phyloP scores from a whole-genome alignment of 2,113 vertebrate species.

The Sinocyclocheilus anshuiensis region DNA sequence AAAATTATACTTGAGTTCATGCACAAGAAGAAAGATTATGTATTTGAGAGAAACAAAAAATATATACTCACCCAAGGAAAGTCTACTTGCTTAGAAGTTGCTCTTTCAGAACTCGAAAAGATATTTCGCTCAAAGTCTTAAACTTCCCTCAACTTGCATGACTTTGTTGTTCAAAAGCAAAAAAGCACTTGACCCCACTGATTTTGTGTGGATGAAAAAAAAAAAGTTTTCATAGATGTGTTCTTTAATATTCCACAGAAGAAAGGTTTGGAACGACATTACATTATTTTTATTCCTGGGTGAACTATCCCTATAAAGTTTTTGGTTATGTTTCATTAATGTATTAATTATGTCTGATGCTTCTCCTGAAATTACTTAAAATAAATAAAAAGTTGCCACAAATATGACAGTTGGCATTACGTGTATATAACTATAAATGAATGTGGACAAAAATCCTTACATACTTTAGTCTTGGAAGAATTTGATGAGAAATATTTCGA shows the following conservation, averaged over 20 bases:
- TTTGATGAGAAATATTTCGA: neutral
- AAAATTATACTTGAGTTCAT: neutral
- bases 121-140: neutral
- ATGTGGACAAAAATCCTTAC: neutral
- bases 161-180: neutral
- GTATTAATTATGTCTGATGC: neutral
- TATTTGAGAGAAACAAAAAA: neutral
- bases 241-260: neutral
- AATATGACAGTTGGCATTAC: neutral
- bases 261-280: neutral
- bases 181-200: neutral
- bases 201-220: neutral
- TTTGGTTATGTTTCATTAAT: neutral
- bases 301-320: neutral
- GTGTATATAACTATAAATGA: neutral
- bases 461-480: neutral
- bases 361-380: neutral
- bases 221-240: neutral
- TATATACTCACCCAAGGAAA: neutral
- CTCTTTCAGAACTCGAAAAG: neutral
- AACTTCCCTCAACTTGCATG: neutral
- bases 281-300: neutral
- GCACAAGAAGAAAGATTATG: neutral
- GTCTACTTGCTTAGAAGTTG: neutral
- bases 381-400: neutral